phyloP scores from a whole-genome alignment of 2,888 invertebrate species.

The Rosalia funebris region DNA sequence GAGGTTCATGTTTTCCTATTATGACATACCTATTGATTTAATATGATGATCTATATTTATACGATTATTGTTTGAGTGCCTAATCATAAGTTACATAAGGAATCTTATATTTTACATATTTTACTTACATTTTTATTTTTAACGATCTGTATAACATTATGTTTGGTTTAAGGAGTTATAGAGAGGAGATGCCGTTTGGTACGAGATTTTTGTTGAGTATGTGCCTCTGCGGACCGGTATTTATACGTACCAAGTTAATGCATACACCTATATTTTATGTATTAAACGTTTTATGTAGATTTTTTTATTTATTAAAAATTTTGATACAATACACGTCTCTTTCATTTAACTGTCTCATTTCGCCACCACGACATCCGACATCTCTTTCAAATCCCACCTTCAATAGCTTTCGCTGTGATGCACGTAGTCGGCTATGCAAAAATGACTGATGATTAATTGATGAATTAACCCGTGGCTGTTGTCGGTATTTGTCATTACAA shows the following conservation, averaged over 20 bases:
- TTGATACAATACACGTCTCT: conserved; percentile 37
- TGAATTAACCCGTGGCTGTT: too few species aligned
- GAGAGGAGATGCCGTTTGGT: conserved; percentile 7
- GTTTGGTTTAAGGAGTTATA: conserved; percentile 49
- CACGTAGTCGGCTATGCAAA: too few species aligned
- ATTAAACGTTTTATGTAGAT: conserved; percentile 46
- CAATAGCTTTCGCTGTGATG: too few species aligned
- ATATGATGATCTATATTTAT: conserved; percentile 57
- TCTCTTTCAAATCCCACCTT: too few species aligned
- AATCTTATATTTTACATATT: conserved; percentile 39
- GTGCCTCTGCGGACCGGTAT: conserved; percentile 24
- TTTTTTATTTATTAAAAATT: conserved; percentile 49
- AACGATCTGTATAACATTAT: conserved; percentile 53
- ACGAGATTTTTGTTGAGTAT: conserved; percentile 19
- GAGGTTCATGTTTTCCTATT: conserved; percentile 58
- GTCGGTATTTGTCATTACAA: too few species aligned
- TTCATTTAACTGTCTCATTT: conserved; percentile 9
- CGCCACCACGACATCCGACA: too few species aligned
- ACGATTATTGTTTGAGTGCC: conserved; percentile 62
- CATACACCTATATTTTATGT: conserved; percentile 36
- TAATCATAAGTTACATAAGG: conserved; percentile 55
- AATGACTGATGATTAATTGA: too few species aligned
- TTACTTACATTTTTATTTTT: conserved; percentile 41
- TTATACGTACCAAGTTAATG: conserved; percentile 25
- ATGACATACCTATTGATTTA: conserved; percentile 43